These are phyloP conservation scores for Drosophila formosana DNA, from an alignment of 2,888 invertebrate genomes.

Conservation along the genomic window DNA sequence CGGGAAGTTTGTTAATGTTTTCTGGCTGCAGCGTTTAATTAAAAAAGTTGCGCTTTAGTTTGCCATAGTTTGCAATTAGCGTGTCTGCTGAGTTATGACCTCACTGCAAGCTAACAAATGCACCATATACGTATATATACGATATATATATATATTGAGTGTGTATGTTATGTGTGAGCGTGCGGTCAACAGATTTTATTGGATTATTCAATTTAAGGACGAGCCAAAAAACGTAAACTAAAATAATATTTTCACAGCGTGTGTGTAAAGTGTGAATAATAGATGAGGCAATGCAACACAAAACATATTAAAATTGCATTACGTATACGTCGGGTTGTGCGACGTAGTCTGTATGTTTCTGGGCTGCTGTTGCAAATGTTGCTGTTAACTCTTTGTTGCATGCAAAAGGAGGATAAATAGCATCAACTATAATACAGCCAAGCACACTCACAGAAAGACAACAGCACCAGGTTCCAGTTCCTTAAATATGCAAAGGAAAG, in stretches of 20 bases:
- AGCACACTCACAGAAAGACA: conserved; percentile 12
- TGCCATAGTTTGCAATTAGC: conserved; percentile 61
- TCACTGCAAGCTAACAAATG: conserved; percentile 55
- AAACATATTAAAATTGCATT: conserved; percentile 67
- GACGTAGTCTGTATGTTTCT: conserved; percentile 4
- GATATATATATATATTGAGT: background rate
- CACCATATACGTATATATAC: background rate
- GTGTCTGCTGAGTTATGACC: conserved; percentile 61
- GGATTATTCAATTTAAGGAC: conserved; percentile 23
- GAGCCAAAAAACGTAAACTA: conserved; percentile 5
- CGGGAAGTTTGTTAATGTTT: conserved; percentile 66
- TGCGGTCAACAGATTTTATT: conserved; percentile 31
- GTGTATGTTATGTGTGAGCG: conserved; percentile 6
- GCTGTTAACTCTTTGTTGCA: conserved; percentile 70
- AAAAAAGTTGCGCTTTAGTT: conserved; percentile 66
- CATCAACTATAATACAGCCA: conserved; percentile 57
- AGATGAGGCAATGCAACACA: conserved; percentile 38
- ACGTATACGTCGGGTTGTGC: conserved; percentile 32
- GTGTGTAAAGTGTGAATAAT: conserved; percentile 37
- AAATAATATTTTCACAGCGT: conserved; percentile 20
- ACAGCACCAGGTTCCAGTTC: conserved; percentile 24
- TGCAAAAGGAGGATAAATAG: conserved; percentile 67
- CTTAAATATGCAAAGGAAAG: conserved; percentile 72
- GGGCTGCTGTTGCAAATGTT: conserved; percentile 23
- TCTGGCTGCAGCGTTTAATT: conserved; percentile 67